Evolutionary conservation across 2,888 invertebrate species (phyloP).

Genomic region (Calliphora vomitoria): DNA sequence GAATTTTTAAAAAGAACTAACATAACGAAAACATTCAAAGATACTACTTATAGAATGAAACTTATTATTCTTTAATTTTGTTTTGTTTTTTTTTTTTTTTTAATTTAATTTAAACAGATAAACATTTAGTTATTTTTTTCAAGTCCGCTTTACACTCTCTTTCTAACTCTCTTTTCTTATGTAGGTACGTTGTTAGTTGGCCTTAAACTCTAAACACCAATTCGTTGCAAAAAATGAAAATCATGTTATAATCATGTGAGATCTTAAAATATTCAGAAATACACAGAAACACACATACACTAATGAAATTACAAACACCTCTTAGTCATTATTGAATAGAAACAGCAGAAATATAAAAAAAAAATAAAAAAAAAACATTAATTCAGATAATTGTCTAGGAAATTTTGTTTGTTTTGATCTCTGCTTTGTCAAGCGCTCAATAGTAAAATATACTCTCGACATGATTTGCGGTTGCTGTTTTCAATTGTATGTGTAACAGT

Average conservation of each 20-base stretch:
- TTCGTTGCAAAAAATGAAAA: constrained; percentile 8
- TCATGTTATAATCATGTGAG: constrained; percentile 8
- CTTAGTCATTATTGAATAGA: constrained; percentile 17
- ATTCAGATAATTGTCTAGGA: neutral
- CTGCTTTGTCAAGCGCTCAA: neutral
- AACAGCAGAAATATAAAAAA: neutral
- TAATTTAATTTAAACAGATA: neutral
- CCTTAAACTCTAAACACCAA: constrained; percentile 26
- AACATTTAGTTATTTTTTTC: neutral
- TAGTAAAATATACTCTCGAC: neutral
- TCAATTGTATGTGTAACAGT: neutral
- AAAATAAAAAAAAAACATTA: neutral
- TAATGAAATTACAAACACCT: neutral
- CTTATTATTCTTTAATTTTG: neutral
- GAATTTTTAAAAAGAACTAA: neutral
- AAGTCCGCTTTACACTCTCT: neutral
- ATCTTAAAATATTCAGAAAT: neutral
- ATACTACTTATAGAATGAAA: neutral
- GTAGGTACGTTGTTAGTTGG: neutral
- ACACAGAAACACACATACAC: neutral
- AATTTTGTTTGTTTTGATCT: constrained; percentile 17
- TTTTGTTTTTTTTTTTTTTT: neutral
- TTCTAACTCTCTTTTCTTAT: neutral
- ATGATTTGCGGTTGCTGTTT: neutral
- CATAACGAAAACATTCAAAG: neutral